phyloP scores from a whole-genome alignment of 2,797 vertebrate species.

The Cyprinella venusta region DNA sequence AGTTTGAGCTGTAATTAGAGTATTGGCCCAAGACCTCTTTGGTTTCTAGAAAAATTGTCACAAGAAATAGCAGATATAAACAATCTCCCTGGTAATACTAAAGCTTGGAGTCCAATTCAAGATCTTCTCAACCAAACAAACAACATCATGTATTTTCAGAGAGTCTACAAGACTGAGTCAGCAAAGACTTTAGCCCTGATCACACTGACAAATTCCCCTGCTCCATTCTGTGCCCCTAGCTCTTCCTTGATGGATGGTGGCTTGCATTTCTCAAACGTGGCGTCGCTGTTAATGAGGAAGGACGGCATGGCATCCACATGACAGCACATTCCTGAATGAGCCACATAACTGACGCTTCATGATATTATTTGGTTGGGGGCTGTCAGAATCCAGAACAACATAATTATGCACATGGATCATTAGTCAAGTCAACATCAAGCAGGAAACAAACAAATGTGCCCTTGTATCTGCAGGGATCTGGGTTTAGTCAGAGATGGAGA shows the following conservation, averaged over 20 bases:
- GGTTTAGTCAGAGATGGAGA: background rate
- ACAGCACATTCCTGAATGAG: constrained; percentile 35
- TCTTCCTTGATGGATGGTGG: constrained; percentile 25
- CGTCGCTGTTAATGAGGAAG: constrained; percentile 55
- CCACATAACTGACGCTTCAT: constrained; percentile 43
- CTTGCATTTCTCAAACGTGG: constrained; percentile 43
- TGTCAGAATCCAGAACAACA: constrained; percentile 55
- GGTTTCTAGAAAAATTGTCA: background rate
- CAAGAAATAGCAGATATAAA: constrained; percentile 21
- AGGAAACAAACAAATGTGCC: constrained; percentile 47
- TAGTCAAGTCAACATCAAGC: constrained; percentile 40
- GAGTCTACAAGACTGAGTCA: constrained; percentile 21
- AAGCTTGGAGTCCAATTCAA: background rate
- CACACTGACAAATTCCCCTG: background rate
- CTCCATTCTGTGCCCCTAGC: background rate
- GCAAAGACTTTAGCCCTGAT: constrained; percentile 21
- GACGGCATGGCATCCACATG: constrained; percentile 46
- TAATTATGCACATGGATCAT: constrained; percentile 51
- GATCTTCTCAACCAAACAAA: constrained; percentile 11
- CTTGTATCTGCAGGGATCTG: constrained; percentile 42
- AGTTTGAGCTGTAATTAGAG: background rate
- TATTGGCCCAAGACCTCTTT: background rate
- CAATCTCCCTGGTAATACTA: background rate
- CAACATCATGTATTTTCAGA: constrained; percentile 14
- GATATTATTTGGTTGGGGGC: constrained; percentile 52